Evolutionary conservation across 2,113 vertebrate genomes (phyloP).

Genomic region (Sardina pilchardus): DNA sequence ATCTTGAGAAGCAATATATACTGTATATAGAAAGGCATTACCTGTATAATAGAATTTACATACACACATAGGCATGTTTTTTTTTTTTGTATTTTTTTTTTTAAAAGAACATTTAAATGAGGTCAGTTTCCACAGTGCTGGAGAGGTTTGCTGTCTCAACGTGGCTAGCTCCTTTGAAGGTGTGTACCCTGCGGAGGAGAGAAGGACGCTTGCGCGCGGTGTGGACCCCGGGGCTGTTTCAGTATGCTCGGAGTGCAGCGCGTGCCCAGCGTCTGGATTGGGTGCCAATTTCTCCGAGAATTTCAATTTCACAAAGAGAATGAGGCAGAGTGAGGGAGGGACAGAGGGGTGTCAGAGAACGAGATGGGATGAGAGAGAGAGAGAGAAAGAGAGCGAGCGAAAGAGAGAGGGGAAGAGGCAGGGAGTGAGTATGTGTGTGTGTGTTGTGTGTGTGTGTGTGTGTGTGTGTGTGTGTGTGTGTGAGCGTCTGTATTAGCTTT

Average conservation of each 20-base stretch:
- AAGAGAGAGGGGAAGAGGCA: background rate
- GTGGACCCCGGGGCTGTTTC: background rate
- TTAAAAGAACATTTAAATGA: background rate
- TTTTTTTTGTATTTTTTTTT: too few species aligned
- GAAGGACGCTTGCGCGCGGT: background rate
- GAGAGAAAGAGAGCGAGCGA: background rate
- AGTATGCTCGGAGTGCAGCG: background rate
- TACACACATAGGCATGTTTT: too few species aligned
- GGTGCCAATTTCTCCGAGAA: background rate
- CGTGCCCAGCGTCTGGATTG: background rate
- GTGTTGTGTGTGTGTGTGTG: slow-evolving; percentile 17
- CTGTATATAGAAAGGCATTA: background rate
- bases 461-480: slow-evolving; percentile 16
- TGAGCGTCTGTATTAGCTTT: slow-evolving; percentile 31
- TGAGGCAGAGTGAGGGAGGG: background rate
- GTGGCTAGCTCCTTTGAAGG: background rate
- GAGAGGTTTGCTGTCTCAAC: background rate
- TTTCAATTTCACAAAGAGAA: slow-evolving; percentile 5
- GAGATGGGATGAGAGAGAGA: background rate
- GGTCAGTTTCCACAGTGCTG: background rate
- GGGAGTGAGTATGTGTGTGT: background rate
- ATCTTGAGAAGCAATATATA: background rate
- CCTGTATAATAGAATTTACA: too few species aligned
- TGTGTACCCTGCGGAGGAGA: background rate
- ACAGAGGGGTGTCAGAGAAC: slow-evolving; percentile 22